Percentiles rank a stretch among this genome's conserved stretches.
phyloP scores from a whole-genome alignment of 2,113 vertebrate genomes.

The Tiliqua scincoides region DNA sequence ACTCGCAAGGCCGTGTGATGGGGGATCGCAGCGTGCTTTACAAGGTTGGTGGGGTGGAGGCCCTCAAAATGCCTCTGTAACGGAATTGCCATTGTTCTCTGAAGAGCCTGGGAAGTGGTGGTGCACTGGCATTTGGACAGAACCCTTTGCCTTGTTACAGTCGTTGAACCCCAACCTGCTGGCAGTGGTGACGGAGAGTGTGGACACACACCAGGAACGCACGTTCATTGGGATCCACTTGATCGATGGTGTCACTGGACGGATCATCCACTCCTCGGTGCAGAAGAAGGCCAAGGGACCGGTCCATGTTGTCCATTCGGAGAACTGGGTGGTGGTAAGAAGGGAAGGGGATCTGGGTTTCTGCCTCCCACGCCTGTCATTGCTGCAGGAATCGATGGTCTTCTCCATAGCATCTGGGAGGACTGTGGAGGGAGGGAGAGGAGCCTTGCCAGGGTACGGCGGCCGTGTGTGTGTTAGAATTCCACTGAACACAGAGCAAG shows the following conservation, averaged over 20 bases:
- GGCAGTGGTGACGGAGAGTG: slow-evolving; percentile 93
- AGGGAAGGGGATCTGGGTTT: background rate
- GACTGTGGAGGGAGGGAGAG: background rate
- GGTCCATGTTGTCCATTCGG: slow-evolving; percentile 93
- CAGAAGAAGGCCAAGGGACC: slow-evolving; percentile 93
- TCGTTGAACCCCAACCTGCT: slow-evolving; percentile 96
- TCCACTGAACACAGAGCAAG: no score
- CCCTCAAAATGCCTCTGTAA: no score
- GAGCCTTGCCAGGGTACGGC: no score
- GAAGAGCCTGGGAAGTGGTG: no score
- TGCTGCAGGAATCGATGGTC: background rate
- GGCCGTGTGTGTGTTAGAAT: no score
- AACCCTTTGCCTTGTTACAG: slow-evolving; percentile 61
- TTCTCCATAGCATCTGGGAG: background rate
- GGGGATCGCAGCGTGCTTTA: slow-evolving; percentile 98
- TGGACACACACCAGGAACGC: slow-evolving; percentile 88
- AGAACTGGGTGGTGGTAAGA: slow-evolving; percentile 99
- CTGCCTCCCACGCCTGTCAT: background rate
- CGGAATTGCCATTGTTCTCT: no score
- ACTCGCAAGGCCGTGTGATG: slow-evolving; percentile 97
- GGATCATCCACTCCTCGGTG: slow-evolving; percentile 93
- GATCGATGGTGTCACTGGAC: slow-evolving; percentile 92
- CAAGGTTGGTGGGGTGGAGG: slow-evolving; percentile 79
- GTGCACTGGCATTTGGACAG: background rate
- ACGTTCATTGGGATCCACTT: slow-evolving; percentile 92